Conservation (phyloP, 2,888 invertebrate species). For the Beris morrisii region DNA sequence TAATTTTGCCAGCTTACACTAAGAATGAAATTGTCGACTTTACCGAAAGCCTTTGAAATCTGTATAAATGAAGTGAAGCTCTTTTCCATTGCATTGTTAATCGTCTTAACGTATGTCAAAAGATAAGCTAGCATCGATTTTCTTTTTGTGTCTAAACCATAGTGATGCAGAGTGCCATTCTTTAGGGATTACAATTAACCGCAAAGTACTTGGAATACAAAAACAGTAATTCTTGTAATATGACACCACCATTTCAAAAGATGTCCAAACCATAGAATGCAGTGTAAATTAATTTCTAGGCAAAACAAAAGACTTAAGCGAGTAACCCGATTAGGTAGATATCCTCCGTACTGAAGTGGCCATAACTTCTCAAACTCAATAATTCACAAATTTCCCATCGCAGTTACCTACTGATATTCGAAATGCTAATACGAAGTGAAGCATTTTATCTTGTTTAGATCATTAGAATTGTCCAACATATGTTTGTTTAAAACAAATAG, state of each 20-base stretch:
- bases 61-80: no score
- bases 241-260: no score
- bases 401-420: neutral
- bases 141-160: no score
- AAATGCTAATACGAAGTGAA: slow-evolving; percentile 6
- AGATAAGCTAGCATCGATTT: no score
- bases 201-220: no score
- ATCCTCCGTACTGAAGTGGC: neutral
- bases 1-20: no score
- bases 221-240: no score
- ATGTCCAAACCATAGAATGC: neutral
- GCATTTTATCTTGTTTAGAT: slow-evolving; percentile 23
- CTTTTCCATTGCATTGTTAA: no score
- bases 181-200: neutral
- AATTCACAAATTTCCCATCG: slow-evolving; percentile 31
- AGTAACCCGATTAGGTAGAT: slow-evolving; percentile 15
- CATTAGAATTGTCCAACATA: slow-evolving; percentile 32
- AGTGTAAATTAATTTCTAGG: neutral
- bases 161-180: no score
- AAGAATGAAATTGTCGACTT: no score
- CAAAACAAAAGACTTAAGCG: slow-evolving; percentile 19
- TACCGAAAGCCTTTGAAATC: no score
- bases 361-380: slow-evolving; percentile 2
- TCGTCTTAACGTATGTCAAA: no score
- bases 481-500: slow-evolving; percentile 32